A percentile compares a stretch with the other conserved stretches of the same genome.
These are phyloP conservation scores for Arctocebus calabarensis DNA, from an alignment of 2,797 vertebrate species.

Conservation along the genomic window DNA sequence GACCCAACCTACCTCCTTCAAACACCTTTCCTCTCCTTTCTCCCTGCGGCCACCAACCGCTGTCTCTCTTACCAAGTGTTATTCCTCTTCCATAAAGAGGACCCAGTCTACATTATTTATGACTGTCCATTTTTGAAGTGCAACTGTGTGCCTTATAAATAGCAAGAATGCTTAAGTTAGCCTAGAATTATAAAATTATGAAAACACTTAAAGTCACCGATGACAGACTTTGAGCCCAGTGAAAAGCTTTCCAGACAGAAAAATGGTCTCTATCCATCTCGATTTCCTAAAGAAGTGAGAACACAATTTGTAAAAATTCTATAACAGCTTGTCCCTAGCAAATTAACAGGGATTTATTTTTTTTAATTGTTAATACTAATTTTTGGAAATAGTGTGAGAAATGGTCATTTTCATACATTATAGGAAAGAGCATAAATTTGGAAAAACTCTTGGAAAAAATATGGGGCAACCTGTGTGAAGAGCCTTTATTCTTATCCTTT, in stretches of 20 bases:
- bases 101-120: background rate
- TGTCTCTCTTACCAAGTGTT: background rate
- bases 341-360: slow-evolving; percentile 20
- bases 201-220: background rate
- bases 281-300: background rate
- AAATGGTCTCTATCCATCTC: background rate
- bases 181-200: background rate
- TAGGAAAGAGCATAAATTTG: background rate
- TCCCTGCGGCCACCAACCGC: background rate
- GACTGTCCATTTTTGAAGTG: background rate
- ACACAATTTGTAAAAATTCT: background rate
- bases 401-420: background rate
- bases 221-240: background rate
- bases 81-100: slow-evolving; percentile 24
- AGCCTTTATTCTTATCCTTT: background rate
- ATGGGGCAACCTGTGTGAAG: background rate
- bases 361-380: background rate
- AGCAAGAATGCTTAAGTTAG: background rate
- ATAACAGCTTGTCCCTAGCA: background rate
- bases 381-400: background rate
- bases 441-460: slow-evolving; percentile 40
- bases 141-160: background rate
- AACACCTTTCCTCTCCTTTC: slow-evolving; percentile 5
- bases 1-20: background rate
- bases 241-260: background rate